phyloP scores from a whole-genome alignment of 2,888 invertebrate genomes.

The Folsomia manolachei region DNA sequence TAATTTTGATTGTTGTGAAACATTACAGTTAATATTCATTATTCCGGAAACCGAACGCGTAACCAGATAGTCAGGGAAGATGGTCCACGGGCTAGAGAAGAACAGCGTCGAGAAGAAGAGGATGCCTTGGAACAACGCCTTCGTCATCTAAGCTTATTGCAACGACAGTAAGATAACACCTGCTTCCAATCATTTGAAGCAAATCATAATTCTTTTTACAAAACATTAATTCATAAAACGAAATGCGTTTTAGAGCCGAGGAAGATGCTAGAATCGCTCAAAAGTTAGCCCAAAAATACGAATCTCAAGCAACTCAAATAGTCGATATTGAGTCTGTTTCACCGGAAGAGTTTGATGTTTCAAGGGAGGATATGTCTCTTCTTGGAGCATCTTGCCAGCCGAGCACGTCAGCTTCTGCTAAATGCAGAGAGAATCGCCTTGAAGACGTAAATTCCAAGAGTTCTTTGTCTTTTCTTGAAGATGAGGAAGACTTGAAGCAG shows the following conservation, averaged over 20 bases:
- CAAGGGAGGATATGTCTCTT: not conserved
- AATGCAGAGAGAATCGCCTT: not conserved
- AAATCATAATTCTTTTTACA: not conserved
- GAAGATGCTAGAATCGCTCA: constrained; percentile 66
- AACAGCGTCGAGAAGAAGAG: constrained; percentile 68
- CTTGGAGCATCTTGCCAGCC: constrained; percentile 14
- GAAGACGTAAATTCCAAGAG: not conserved
- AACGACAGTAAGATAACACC: constrained; percentile 62
- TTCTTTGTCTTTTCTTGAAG: not conserved
- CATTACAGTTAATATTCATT: constrained; percentile 67
- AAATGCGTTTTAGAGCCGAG: constrained; percentile 66
- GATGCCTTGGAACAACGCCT: constrained; percentile 61
- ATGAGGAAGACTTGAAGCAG: constrained; percentile 61
- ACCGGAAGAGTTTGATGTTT: constrained; percentile 50
- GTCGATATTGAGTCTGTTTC: constrained; percentile 52
- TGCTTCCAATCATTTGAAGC: not conserved
- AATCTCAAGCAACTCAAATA: constrained; percentile 46
- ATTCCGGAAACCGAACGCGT: constrained; percentile 70
- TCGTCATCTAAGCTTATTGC: constrained; percentile 55
- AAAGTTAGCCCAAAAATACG: constrained; percentile 63
- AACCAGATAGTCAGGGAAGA: constrained; percentile 76
- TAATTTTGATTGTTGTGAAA: not conserved
- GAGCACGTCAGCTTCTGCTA: not conserved
- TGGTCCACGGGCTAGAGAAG: constrained; percentile 70
- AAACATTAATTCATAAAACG: not conserved